Evolutionary conservation across 2,113 vertebrate species (phyloP).

Genomic region (Mobula hypostoma): DNA sequence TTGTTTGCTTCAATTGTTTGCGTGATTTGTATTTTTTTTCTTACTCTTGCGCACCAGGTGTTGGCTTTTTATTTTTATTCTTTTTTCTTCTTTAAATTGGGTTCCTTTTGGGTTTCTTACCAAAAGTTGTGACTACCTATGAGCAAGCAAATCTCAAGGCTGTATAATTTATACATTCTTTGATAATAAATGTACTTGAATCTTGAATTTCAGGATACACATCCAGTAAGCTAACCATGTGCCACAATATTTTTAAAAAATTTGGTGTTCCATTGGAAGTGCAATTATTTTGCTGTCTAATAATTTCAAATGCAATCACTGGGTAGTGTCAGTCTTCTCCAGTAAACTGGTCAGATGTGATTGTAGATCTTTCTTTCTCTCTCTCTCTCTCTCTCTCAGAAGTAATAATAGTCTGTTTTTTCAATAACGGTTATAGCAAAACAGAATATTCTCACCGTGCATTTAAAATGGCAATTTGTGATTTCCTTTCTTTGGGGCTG

Average conservation of each 20-base stretch:
- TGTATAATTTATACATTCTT: no score
- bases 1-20: no score
- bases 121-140: no score
- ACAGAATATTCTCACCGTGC: background rate
- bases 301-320: background rate
- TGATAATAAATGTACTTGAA: no score
- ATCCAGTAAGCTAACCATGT: no score
- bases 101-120: no score
- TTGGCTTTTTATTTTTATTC: no score
- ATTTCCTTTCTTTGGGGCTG: conserved; percentile 4
- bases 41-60: no score
- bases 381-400: background rate
- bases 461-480: conserved; percentile 17
- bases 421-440: background rate
- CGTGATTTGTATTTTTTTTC: no score
- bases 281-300: background rate
- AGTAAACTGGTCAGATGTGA: background rate
- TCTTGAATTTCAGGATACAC: no score
- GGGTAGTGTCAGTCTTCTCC: background rate
- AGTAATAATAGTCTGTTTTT: background rate
- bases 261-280: background rate
- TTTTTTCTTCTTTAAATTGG: no score
- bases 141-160: no score
- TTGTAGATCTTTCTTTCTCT: background rate
- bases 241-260: background rate